A percentile compares a stretch with the other conserved stretches of the same genome.
These are phyloP conservation scores for Pseudomyrmex sp. DNA, from an alignment of 1,140 invertebrate species.

Conservation along the genomic window DNA sequence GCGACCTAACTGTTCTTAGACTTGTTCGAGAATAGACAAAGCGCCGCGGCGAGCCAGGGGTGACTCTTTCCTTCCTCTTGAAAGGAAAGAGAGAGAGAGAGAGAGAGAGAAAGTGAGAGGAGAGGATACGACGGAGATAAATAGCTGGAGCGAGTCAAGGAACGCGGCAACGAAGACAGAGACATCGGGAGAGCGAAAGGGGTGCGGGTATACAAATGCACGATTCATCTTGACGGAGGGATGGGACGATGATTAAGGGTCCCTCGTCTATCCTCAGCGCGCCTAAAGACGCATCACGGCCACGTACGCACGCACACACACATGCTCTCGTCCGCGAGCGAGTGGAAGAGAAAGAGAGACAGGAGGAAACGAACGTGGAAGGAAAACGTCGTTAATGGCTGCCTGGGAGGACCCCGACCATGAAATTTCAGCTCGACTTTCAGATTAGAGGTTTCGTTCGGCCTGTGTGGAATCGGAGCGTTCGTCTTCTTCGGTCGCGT, in stretches of 20 bases:
- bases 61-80: not conserved
- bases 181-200: constrained; percentile 32
- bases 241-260: constrained; percentile 78
- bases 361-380: not conserved
- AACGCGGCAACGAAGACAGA: not conserved
- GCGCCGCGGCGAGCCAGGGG: constrained; percentile 29
- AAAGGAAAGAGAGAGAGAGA: not conserved
- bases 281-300: constrained; percentile 37
- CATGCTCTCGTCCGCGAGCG: not conserved
- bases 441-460: constrained; percentile 48
- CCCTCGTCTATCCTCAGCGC: constrained; percentile 70
- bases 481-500: constrained; percentile 27
- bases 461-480: constrained; percentile 25
- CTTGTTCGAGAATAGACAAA: constrained; percentile 41
- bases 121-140: constrained; percentile 30
- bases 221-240: constrained; percentile 77
- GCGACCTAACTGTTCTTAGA: constrained; percentile 70
- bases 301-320: constrained; percentile 7
- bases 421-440: constrained; percentile 66
- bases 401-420: constrained; percentile 56
- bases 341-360: not conserved
- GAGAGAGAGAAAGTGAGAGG: constrained; percentile 26
- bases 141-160: constrained; percentile 42
- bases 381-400: constrained; percentile 58
- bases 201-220: constrained; percentile 69